Percentiles rank a stretch among this genome's conserved stretches.
Evolutionary conservation across 2,113 vertebrate species (phyloP).

Genomic region (Limnothrissa miodon): DNA sequence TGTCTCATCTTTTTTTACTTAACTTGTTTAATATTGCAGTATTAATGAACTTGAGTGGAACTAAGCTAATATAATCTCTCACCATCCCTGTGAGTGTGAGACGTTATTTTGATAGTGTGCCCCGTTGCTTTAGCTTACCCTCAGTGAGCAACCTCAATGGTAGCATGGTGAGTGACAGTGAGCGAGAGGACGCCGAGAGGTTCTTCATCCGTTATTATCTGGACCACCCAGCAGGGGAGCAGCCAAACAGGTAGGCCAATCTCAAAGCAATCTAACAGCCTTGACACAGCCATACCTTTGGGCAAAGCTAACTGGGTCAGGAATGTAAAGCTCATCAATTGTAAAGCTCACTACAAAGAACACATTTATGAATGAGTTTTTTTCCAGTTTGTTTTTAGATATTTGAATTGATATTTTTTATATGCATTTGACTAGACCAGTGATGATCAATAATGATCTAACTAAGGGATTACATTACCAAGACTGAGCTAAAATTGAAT

Average conservation of each 20-base stretch:
- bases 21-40: background rate
- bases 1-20: background rate
- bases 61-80: background rate
- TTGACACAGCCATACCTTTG: background rate
- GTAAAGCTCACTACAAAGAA: background rate
- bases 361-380: background rate
- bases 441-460: background rate
- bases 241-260: constrained; percentile 79
- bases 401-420: background rate
- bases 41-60: background rate
- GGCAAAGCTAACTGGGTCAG: background rate
- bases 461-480: background rate
- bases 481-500: background rate
- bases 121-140: constrained; percentile 77
- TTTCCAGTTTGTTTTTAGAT: background rate
- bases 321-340: background rate
- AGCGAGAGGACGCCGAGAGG: constrained; percentile 92
- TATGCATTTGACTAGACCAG: background rate
- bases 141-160: constrained; percentile 87
- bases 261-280: background rate
- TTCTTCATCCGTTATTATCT: constrained; percentile 95
- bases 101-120: background rate
- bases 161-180: constrained; percentile 83
- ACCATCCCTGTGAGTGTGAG: background rate
- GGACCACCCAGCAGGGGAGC: constrained; percentile 84